These are phyloP conservation scores for Poecilia picta DNA, from an alignment of 2,797 vertebrate species.

Conservation along the genomic window DNA sequence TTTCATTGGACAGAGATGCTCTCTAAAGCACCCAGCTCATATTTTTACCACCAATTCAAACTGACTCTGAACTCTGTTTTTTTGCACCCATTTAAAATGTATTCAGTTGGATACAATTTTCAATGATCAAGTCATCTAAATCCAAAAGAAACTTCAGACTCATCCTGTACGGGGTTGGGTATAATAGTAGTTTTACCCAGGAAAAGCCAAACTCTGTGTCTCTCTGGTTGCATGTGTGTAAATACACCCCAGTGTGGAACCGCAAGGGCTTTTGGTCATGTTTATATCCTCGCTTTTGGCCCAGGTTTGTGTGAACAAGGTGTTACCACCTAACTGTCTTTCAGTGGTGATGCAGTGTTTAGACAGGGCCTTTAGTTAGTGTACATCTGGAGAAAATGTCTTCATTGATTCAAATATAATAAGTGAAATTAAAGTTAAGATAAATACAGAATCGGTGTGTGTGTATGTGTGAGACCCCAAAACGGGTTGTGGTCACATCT, in stretches of 20 bases:
- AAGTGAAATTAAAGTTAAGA: slow-evolving; percentile 47
- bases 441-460: slow-evolving; percentile 34
- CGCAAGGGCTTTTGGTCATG: slow-evolving; percentile 70
- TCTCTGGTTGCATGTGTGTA: slow-evolving; percentile 36
- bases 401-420: slow-evolving; percentile 49
- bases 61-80: slow-evolving; percentile 11
- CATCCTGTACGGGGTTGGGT: slow-evolving; percentile 54
- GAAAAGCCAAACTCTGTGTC: slow-evolving; percentile 52
- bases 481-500: slow-evolving; percentile 82
- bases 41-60: slow-evolving; percentile 37
- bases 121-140: slow-evolving; percentile 29
- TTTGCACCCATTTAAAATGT: slow-evolving; percentile 7
- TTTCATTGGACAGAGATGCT: slow-evolving; percentile 62
- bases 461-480: slow-evolving; percentile 67
- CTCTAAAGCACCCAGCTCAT: slow-evolving; percentile 33
- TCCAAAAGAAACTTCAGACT: slow-evolving; percentile 15
- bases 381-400: slow-evolving; percentile 31
- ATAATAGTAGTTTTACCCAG: slow-evolving; percentile 56
- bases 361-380: slow-evolving; percentile 22
- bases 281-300: slow-evolving; percentile 75
- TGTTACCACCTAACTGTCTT: slow-evolving; percentile 29
- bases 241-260: slow-evolving; percentile 63
- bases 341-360: neutral
- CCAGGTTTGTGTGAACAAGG: slow-evolving; percentile 48
- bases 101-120: slow-evolving; percentile 29